Base-by-base conservation (phyloP, 2,888 invertebrate genomes). In the Limenitis camilla region DNA sequence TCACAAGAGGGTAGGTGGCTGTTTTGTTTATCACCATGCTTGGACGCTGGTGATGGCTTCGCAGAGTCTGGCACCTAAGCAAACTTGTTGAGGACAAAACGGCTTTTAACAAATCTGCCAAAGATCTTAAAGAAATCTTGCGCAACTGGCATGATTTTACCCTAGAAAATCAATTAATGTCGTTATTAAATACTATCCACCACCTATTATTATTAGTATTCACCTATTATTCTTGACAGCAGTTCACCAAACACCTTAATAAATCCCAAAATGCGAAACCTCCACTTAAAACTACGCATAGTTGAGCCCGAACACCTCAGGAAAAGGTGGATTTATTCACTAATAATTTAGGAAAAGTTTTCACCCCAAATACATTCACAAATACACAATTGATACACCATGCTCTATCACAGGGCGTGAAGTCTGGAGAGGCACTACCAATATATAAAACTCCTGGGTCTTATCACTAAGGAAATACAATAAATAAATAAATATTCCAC, bases 11-110 rank as follows among this genome's bases (percentile, higher is more conserved):
- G n/a, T n/a, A n/a, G 40, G 27, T 11, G 4, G 8, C 7, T 2
- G 19, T 40, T 19, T 8, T 27, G 9, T 44, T n/a, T 27, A 35
- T 6, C n/a, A 1, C 19, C n/a, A 5, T 30, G 32, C 9, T 36
- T 40, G 41, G 49, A 31, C 29, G 40, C n/a, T 55, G 48, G 11
- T 40, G 56, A n/a, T n/a, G 58, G 7, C 41, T 59, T 6, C 33
- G 61, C 1, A 35, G 60, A 29, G 38, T 60, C 6, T 61, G 61
- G 58, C 61, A 61, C 7, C 10, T 6, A 40, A 35, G 35, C n/a
- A 43, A 60, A 32, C 38, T 54, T 30, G 41, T 50, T 5, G 6
- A 6, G 1, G 61, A 61, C 41, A 58, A 61, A 55, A 49, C 32
- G 5, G 33, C n/a, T 8, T 43, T 52, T 7, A 59, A 61, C 8